phyloP scores from a whole-genome alignment of 2,888 invertebrate genomes.

The Meganola albula region DNA sequence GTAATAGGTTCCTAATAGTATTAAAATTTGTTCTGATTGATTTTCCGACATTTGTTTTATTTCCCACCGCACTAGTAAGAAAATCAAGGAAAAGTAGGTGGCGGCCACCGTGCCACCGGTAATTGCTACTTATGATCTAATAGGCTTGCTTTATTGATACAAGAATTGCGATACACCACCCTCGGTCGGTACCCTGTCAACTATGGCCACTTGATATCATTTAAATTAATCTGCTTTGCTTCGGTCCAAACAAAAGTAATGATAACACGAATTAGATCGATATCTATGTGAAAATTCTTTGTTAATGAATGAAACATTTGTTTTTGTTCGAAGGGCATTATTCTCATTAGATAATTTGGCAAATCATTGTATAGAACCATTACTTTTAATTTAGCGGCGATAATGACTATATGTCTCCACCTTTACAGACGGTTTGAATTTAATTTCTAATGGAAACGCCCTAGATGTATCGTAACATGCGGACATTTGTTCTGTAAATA shows the following conservation, averaged over 20 bases:
- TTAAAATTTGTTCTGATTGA: constrained; percentile 49
- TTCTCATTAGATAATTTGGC: constrained; percentile 59
- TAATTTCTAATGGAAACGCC: constrained; percentile 48
- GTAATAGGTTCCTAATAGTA: no score
- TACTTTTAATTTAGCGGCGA: constrained; percentile 51
- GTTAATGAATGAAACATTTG: constrained; percentile 25
- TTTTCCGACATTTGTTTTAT: constrained; percentile 58
- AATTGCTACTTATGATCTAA: constrained; percentile 49
- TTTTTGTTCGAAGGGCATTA: constrained; percentile 40
- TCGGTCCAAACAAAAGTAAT: constrained; percentile 38
- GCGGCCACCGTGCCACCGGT: constrained; percentile 33
- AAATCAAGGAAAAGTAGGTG: constrained; percentile 35
- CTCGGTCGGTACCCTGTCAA: constrained; percentile 35
- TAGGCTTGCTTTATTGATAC: constrained; percentile 61
- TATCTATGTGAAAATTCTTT: constrained; percentile 30
- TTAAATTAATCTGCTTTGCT: constrained; percentile 49
- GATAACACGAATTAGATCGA: constrained; percentile 29
- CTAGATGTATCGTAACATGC: constrained; percentile 36
- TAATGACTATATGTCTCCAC: constrained; percentile 25
- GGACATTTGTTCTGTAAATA: constrained; percentile 45
- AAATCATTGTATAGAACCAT: constrained; percentile 59
- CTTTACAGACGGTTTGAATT: constrained; percentile 27
- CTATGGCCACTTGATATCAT: constrained; percentile 46
- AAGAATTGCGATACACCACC: constrained; percentile 59
- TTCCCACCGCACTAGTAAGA: constrained; percentile 49